Evolutionary conservation across 1,140 invertebrate genomes (phyloP), one percentile per base, ranked within the genome.

Genomic region (Ostrea edulis): DNA sequence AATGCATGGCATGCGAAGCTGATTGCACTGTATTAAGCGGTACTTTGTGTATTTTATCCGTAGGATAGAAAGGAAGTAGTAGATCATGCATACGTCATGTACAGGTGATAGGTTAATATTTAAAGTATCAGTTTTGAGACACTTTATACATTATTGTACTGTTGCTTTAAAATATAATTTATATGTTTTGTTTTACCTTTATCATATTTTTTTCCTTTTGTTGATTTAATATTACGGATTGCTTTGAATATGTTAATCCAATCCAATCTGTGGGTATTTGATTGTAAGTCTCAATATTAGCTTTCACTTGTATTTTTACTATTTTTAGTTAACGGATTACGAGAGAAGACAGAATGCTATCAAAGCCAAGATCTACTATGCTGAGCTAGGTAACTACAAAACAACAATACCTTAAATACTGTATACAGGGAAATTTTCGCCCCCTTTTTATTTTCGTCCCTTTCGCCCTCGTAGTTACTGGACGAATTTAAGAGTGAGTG

Each of bases 291-390:
- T 44, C 35, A 44, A 44, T 44, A 44, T 44, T 44, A 44, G 35
- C 35, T 44, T 44, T 44, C 35, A 44, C 35, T 44, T 44, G 5
- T 44, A 20, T 62, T 62, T 58, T 1, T 62, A 20, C 35, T 25
- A 4, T 71, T 71, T 77, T 77, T 11, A 77, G 68, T 25, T 77
- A 2, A 29, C 68, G 9, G 68, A 77, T 77, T 77, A 77, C 29
- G 68, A 77, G 29, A 77, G 29, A 35, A 55, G 81, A 58, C 54
- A 84, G 29, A 62, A 81, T 51, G 68, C 51, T 22, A 58, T 83
- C 81, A 83, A 83, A 22, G 82, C 82, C 12, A 83, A 83, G 53
- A 54, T 83, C 44, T 83, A 53, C 44, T 52, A 52, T 54, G 82
- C 82, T 12, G 53, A 52, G 25, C 52, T 83, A 83, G 82, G 82